Evolutionary conservation across 1,140 invertebrate genomes (phyloP), one percentile per base, ranked within the genome.

Genomic region (Bombus impatiens): DNA sequence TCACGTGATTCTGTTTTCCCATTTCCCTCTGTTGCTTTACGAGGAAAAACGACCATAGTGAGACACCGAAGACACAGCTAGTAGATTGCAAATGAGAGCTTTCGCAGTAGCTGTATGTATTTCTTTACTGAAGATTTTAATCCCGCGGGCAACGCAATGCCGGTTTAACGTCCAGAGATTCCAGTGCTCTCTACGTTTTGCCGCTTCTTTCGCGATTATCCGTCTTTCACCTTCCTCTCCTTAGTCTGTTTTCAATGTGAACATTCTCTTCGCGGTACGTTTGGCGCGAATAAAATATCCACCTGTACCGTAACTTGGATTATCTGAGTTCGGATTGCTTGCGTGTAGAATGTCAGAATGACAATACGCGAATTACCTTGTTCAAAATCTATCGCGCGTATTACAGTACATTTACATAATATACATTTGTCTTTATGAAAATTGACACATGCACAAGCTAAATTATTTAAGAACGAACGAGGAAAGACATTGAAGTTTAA

Each of bases 51-150:
- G 35, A 77, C 47, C 28, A 53, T 68, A 68, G 59, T 32, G 86
- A 65, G 78, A 86, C 76, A 78, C 40, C 18, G 87, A 86, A 82
- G 53, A 71, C 76, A 72, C 37, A 32, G 57, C 71, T 28, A 87
- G 86, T 86, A 82, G 89, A 90, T 94, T 92, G 92, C 92, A 94
- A 94, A 94, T 93, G 93, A 93, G 92, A 93, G 90, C 89, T 91
- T 92, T 88, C 28, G 75, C 90, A 89, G 86, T 87, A 85, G 85
- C 87, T 93, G 90, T 92, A 93, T 93, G 89, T 91, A 93, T 93
- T 94, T 93, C 92, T 92, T 67, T 92, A 84, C 87, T 83, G 89
- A 90, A 93, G 88, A 92, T 94, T 94, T 93, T 92, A 93, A 93
- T 93, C 91, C 91, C 90, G 84, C 75, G 85, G 90, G 92, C 91